A percentile compares a stretch with the other conserved stretches of the same genome.
Conservation (phyloP, 1,140 invertebrate genomes). For the Diachasma alloeum region DNA sequence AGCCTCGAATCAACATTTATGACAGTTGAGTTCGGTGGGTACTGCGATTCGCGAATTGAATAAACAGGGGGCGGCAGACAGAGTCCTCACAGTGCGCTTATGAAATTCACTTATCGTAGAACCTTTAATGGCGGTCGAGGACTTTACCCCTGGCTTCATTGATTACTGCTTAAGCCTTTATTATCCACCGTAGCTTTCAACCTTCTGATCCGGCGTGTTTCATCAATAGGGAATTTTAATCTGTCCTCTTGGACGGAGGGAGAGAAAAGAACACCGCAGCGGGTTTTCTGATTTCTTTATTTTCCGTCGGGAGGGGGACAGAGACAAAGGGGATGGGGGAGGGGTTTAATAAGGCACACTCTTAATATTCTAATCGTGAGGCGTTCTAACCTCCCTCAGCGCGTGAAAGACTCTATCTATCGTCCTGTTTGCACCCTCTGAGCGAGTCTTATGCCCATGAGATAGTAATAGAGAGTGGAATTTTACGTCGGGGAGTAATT, state of each 20-base stretch:
- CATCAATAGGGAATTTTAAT: conserved; percentile 22
- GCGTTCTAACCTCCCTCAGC: conserved; percentile 24
- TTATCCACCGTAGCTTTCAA: background rate
- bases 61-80: conserved; percentile 25
- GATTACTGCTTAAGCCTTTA: conserved; percentile 3
- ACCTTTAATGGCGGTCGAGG: conserved; percentile 12
- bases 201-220: conserved; percentile 13
- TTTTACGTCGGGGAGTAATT: conserved; percentile 56
- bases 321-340: background rate
- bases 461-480: conserved; percentile 39
- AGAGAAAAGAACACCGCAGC: background rate
- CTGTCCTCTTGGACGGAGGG: background rate
- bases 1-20: conserved; percentile 31
- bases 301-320: background rate
- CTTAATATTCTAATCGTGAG: conserved; percentile 52
- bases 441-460: conserved; percentile 12
- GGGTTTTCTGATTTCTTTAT: background rate
- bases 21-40: background rate
- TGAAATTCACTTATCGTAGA: conserved; percentile 32
- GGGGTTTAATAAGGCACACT: conserved; percentile 17
- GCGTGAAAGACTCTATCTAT: conserved; percentile 3
- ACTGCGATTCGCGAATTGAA: conserved; percentile 22
- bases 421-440: conserved; percentile 10
- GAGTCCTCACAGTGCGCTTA: background rate
- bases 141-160: background rate